Evolutionary conservation across 2,888 invertebrate species (phyloP).

Genomic region (Drosophila silvestris): DNA sequence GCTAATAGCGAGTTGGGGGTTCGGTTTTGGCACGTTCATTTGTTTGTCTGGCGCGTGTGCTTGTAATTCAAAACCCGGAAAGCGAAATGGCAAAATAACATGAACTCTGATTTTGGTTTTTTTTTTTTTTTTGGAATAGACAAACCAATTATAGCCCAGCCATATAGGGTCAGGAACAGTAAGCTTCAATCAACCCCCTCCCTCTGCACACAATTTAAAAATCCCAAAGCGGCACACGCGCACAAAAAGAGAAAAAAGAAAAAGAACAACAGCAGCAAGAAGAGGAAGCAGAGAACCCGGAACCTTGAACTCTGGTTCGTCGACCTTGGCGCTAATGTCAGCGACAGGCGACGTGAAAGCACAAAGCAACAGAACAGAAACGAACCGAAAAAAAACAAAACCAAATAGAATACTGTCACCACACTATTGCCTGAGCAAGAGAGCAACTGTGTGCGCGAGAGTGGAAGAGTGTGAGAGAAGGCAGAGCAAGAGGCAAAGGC

Average conservation of each 20-base stretch:
- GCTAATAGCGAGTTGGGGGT: neutral
- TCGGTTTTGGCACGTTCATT: constrained; percentile 55
- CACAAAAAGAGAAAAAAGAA: constrained; percentile 26
- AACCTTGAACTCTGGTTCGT: constrained; percentile 86
- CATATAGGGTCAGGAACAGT: constrained; percentile 20
- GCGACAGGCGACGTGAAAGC: constrained; percentile 68
- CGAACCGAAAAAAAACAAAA: constrained; percentile 1
- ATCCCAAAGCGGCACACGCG: constrained; percentile 39
- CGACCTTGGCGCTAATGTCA: constrained; percentile 85
- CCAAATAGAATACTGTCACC: constrained; percentile 7
- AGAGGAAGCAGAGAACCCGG: constrained; percentile 13
- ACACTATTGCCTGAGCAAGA: constrained; percentile 3
- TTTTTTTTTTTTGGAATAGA: constrained; percentile 36
- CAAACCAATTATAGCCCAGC: constrained; percentile 36
- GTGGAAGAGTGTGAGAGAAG: neutral
- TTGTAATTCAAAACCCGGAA: constrained; percentile 79
- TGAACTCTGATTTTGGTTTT: constrained; percentile 49
- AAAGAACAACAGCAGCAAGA: neutral
- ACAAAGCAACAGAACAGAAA: constrained; percentile 31
- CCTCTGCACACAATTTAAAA: constrained; percentile 15
- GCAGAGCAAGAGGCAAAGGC: neutral
- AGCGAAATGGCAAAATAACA: constrained; percentile 70
- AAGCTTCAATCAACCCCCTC: neutral
- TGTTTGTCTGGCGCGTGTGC: constrained; percentile 67
- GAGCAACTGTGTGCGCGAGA: neutral